Conservation (phyloP, 2,113 vertebrate genomes). For the Melanerpes aurifrons region DNA sequence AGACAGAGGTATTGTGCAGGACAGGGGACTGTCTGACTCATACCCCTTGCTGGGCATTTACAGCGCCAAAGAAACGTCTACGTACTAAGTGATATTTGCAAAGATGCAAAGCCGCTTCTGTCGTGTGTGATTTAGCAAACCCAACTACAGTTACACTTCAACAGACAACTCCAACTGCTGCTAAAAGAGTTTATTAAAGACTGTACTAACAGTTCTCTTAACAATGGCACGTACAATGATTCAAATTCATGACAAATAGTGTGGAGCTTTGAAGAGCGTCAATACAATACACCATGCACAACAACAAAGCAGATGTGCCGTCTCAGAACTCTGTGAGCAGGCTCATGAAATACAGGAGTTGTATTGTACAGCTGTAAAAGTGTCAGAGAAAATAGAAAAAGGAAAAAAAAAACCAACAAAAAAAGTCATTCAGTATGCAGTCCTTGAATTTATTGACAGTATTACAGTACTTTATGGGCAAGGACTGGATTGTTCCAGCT, state of each 20-base stretch:
- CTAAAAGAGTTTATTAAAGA: slow-evolving; percentile 81
- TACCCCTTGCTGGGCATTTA: not conserved
- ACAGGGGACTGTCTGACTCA: not conserved
- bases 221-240: slow-evolving; percentile 77
- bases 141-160: not conserved
- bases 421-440: slow-evolving; percentile 40
- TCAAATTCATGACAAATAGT: slow-evolving; percentile 64
- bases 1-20: not conserved
- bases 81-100: rapidly evolving
- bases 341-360: slow-evolving; percentile 54
- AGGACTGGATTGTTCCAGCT: slow-evolving; percentile 50
- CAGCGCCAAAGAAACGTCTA: not conserved
- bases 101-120: not conserved
- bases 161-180: slow-evolving; percentile 49
- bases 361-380: slow-evolving; percentile 60
- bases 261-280: slow-evolving; percentile 33
- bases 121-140: not conserved
- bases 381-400: slow-evolving; percentile 55
- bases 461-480: slow-evolving; percentile 54
- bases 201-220: slow-evolving; percentile 64
- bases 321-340: slow-evolving; percentile 55
- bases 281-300: slow-evolving; percentile 24
- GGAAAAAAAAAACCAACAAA: not conserved
- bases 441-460: slow-evolving; percentile 60
- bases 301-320: slow-evolving; percentile 45